Evolutionary conservation across 1,140 invertebrate species (phyloP).

Genomic region (Drosophila bocqueti): DNA sequence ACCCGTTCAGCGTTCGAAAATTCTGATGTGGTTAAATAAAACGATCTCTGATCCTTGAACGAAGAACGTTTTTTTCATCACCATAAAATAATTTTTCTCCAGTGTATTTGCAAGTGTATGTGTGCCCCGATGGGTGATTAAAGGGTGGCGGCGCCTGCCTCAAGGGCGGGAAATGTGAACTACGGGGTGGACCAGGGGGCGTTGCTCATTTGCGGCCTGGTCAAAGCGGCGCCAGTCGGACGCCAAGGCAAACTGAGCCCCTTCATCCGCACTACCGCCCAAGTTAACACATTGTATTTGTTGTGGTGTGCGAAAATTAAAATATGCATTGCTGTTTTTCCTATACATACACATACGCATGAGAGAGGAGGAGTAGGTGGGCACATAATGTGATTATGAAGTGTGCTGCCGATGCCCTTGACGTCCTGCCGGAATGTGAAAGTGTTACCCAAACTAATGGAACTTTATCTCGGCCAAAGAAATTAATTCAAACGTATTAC

Average conservation of each 20-base stretch:
- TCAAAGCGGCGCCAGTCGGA: conserved; percentile 70
- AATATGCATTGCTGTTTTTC: conserved; percentile 63
- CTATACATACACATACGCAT: background rate
- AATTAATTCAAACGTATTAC: conserved; percentile 1
- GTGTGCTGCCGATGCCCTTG: conserved; percentile 43
- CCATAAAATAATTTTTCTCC: background rate
- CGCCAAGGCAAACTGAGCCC: conserved; percentile 48
- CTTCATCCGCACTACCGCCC: background rate
- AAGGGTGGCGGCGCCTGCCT: conserved; percentile 54
- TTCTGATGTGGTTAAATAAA: background rate
- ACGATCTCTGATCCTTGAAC: background rate
- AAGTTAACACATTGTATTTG: conserved; percentile 4
- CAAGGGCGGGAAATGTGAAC: background rate
- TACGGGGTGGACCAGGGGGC: conserved; percentile 44
- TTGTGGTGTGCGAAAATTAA: conserved; percentile 59
- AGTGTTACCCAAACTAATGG: conserved; percentile 6
- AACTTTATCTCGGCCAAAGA: background rate
- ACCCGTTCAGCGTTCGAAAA: background rate
- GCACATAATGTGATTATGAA: conserved; percentile 20
- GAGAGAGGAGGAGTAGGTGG: background rate
- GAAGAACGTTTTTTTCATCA: rapidly evolving
- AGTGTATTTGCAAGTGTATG: background rate
- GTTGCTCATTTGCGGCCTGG: conserved; percentile 67
- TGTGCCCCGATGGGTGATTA: conserved; percentile 59
- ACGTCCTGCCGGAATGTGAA: conserved; percentile 23